Evolutionary conservation across 2,888 invertebrate species (phyloP), one percentile per base, ranked within the genome.

Genomic region (Acrobasis repandana): DNA sequence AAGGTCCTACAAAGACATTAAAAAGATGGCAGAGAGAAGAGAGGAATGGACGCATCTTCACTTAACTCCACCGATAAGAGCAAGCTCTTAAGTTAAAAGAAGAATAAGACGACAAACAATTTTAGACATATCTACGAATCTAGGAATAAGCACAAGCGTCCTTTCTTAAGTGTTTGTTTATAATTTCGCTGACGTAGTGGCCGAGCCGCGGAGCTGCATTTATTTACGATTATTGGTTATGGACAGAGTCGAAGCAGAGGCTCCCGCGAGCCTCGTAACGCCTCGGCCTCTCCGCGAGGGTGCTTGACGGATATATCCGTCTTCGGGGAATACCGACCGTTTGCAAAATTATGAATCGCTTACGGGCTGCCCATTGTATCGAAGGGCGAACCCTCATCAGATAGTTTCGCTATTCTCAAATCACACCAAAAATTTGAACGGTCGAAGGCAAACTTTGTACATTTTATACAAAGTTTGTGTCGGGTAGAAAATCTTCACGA

Each of bases 141-240:
- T 16, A 47, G 46, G 57, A 33, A 47, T 18, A 47, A 15, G 1
- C 18, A 18, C 33, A 8, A 48, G 9, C n/a, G n/a, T n/a, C 20
- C 20, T 34, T 34, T 57, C 34, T 57, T 49, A 46, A 58, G 18
- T 47, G 51, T 48, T 62, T 60, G 69, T 67, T 74, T 73, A 77
- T 75, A 76, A 77, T 76, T 72, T 74, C 66, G 64, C 66, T 68
- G 70, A 72, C 66, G 66, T 68, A 67, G 65, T 65, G 73, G 76
- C 73, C 67, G 71, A 73, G 76, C 74, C 75, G 72, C 71, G 73
- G 71, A 68, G 66, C 74, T 73, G 77, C 74, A 84, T 86, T 90
- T 90, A 92, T 91, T 92, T 91, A 92, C 89, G 91, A 82, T 92
- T 91, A 91, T 92, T 90, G 92, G 90, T 91, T 90, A 92, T 90